Evolutionary conservation across 2,888 invertebrate genomes (phyloP), one percentile per base, ranked within the genome.

Genomic region (Patella ulyssiponensis): DNA sequence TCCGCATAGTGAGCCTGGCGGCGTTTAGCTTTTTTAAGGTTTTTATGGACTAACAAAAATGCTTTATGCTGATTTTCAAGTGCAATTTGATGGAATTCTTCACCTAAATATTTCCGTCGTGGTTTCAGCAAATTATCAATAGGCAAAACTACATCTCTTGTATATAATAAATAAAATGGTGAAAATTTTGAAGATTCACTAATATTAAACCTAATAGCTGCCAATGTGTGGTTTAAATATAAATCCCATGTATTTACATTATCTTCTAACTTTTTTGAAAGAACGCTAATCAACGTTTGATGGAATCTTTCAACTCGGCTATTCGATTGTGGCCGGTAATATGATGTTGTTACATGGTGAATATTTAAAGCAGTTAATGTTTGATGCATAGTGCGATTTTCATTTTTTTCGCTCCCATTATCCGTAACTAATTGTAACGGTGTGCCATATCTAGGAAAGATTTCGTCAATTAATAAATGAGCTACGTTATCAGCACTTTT

Each of bases 221-320:
- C 75, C 52, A 82, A 82, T 12, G 78, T 23, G 54, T 76, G 79
- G 56, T 82, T 27, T 27, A 27, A 75, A 52, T n/a, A n/a, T n/a
- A n/a, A n/a, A n/a, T n/a, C n/a, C n/a, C n/a, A n/a, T n/a, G n/a
- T n/a, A n/a, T n/a, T n/a, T n/a, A n/a, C n/a, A n/a, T n/a, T n/a
- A n/a, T n/a, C n/a, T n/a, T n/a, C n/a, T n/a, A n/a, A n/a, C n/a
- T n/a, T n/a, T n/a, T n/a, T n/a, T 27, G 27, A 27, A 27, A 27
- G 81, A 71, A 82, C 79, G 69, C 79, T 58, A 78, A 79, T 76
- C 44, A 82, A 58, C 12, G 78, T 79, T 74, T 81, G 69, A 75
- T 80, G 77, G 3, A 33, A 52, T 9, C 80, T 79, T 27, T 27
- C 27, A 20, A 81, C 80, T 69, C 81, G 79, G 17, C 58, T 11